Conservation (phyloP, 2,113 vertebrate species). For the Dromas ardeola region DNA sequence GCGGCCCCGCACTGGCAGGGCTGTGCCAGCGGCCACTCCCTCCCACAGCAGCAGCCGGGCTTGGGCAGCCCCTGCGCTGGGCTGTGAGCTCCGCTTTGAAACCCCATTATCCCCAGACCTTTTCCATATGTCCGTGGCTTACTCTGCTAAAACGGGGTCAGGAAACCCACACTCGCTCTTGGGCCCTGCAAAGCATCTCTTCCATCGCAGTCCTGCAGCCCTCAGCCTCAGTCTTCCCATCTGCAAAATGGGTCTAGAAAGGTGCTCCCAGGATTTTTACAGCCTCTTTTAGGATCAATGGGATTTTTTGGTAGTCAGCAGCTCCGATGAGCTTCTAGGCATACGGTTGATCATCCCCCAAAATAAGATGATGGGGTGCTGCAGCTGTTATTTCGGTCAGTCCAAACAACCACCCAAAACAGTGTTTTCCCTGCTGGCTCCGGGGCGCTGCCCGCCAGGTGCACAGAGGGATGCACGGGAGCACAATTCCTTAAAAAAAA, state of each 20-base stretch:
- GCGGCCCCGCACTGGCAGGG: rapidly evolving
- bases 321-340: not conserved
- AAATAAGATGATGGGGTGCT: not conserved
- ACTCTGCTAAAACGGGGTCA: rapidly evolving
- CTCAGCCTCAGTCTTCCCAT: rapidly evolving
- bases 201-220: rapidly evolving
- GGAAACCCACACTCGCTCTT: rapidly evolving
- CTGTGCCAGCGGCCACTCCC: not conserved
- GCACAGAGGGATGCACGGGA: not conserved
- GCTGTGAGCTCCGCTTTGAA: not conserved
- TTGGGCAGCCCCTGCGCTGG: rapidly evolving
- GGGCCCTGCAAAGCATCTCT: not conserved
- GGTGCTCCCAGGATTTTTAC: not conserved
- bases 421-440: not conserved
- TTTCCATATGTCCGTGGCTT: not conserved
- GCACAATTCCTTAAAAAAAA: not conserved
- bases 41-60: not conserved
- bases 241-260: not conserved
- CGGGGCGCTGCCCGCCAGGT: not conserved
- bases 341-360: no score
- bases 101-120: not conserved
- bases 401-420: not conserved
- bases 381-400: not conserved
- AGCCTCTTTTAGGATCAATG: rapidly evolving
- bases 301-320: not conserved